Base-by-base conservation (phyloP, 2,888 invertebrate species). In the Drosophila antonietae region DNA sequence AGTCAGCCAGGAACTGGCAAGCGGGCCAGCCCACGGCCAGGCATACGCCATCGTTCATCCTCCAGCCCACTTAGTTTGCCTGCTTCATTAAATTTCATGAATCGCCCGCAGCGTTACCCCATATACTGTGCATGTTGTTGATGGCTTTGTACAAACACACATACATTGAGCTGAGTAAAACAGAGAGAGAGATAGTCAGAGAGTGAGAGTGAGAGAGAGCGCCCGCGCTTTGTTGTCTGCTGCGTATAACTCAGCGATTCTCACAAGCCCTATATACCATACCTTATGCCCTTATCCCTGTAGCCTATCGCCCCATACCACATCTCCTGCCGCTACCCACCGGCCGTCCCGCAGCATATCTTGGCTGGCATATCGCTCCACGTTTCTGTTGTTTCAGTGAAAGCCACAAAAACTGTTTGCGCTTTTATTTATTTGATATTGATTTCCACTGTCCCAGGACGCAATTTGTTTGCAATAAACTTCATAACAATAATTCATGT, bases 401-500 rank as follows among this genome's bases (percentile, higher is more conserved):
- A 86, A 86, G 89, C 89, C 89, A 86, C 86, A 86, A 86, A 86
- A 84, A 89, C 85, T 82, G 88, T 82, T 89, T 89, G 85, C 75
- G 82, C 87, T 88, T 84, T 81, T 90, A 90, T 90, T 90, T 89
- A 89, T 89, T 89, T 90, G 87, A 84, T 86, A 90, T 88, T 86
- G 88, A 90, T 90, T 88, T 89, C 87, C 84, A 86, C 76, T 76
- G 89, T 89, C 88, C 89, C 86, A 84, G 90, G 87, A 88, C 89
- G 89, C 87, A 90, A 89, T 89, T 89, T 90, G 89, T 90, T 89
- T 90, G 88, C 88, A 85, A 90, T 89, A 89, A 89, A 90, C 89
- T 90, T 89, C 89, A 89, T 89, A 90, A 90, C 90, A 89, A 87
- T 89, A 89, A 89, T 90, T 89, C 88, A 90, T 89, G 88, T 90